Evolutionary conservation across 2,888 invertebrate genomes (phyloP).

Genomic region (Orgyia antiqua): DNA sequence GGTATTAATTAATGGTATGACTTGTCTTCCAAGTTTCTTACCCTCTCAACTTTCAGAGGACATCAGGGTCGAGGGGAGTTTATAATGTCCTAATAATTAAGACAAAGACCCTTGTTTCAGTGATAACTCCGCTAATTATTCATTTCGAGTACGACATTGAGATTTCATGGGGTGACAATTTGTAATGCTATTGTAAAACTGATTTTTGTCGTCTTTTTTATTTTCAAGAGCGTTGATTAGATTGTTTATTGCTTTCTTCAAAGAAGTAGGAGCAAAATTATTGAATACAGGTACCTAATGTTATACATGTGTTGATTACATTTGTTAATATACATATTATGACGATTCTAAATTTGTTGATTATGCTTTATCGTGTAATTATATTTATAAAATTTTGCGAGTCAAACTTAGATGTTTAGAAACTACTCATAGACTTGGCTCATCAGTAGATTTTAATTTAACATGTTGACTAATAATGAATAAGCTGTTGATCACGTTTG

Average conservation of each 20-base stretch:
- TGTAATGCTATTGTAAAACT: conserved; percentile 42
- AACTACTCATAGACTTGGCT: too few species aligned
- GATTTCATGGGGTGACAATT: conserved; percentile 63
- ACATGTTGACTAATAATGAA: too few species aligned
- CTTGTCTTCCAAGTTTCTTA: conserved; percentile 59
- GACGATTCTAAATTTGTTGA: neutral
- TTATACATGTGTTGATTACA: too few species aligned
- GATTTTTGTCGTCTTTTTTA: conserved; percentile 11
- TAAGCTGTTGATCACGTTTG: too few species aligned
- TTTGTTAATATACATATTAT: too few species aligned
- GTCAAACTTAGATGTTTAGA: too few species aligned
- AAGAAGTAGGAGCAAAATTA: too few species aligned
- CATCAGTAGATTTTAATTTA: too few species aligned
- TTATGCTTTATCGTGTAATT: neutral
- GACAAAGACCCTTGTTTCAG: conserved; percentile 63
- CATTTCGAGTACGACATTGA: conserved; percentile 55
- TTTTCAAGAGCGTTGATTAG: conserved; percentile 15
- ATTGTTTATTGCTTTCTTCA: too few species aligned
- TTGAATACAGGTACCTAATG: too few species aligned
- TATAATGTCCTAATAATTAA: conserved; percentile 74
- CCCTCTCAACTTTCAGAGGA: conserved; percentile 55
- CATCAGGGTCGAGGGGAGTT: conserved; percentile 60
- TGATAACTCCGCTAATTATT: conserved; percentile 65
- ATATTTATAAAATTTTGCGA: too few species aligned
- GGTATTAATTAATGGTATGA: conserved; percentile 70